Evolutionary conservation across 2,113 vertebrate species (phyloP), one percentile per base, ranked within the genome.

Genomic region (Dasyprocta punctata): DNA sequence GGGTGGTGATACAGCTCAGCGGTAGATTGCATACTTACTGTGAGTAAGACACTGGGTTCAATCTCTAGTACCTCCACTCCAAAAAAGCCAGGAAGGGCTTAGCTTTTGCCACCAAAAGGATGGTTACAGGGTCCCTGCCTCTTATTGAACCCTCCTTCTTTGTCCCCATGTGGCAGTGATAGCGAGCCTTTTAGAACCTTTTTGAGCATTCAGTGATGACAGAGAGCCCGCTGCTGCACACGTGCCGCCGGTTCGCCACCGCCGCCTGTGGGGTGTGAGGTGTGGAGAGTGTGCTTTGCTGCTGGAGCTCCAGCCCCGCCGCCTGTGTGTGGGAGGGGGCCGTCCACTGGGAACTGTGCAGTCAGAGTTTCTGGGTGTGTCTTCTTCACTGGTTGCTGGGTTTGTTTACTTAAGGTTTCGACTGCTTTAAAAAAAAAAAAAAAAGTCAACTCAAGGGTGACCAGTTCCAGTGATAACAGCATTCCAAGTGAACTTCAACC

Each of bases 321-420:
- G 73, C 90, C 81, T 65, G 33, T 85, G 60, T 65, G 67, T 20
- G 65, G 92, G 78, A 52, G 65, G 80, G 96, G 96, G 54, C 85
- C n/a, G 90, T 63, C 61, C 77, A 3, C 78, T 97, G 92, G 92
- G 86, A 96, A 86, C 93, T 33, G 9, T 94, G 97, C 97, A 93
- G 98, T 97, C 65, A 97, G 44, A 98, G 98, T 98, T 98, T 98
- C 98, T 98, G 98, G 98, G 98, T 93, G 98, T 98, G 98, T 87
- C 5, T 92, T 97, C 98, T 96, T 96, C 94, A 96, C 75, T 98
- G 84, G 93, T 90, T 86, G 92, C 58, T 86, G 60, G 69, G 30
- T 97, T 95, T 98, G 86, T 98, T 98, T 98, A 94, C 94, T 95
- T 95, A 95, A 84, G 90, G 96, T 98, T 98, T 98, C 90, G 12